Evolutionary conservation across 2,113 vertebrate genomes (phyloP).

Genomic region (Ceyx cyanopectus): DNA sequence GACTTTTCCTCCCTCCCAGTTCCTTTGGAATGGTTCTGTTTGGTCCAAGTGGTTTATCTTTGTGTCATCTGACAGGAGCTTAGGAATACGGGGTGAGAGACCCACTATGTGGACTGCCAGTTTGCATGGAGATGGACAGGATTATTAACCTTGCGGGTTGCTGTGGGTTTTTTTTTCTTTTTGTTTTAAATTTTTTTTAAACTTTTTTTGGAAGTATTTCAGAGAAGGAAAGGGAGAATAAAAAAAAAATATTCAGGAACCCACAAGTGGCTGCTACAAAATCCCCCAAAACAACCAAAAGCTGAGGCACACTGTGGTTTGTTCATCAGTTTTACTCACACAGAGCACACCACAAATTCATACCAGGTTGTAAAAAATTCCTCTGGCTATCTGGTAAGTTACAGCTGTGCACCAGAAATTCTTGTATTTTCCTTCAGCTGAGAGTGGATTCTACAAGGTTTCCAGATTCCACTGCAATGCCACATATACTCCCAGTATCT

Average conservation of each 20-base stretch:
- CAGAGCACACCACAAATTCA: background rate
- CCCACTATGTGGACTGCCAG: slow-evolving; percentile 35
- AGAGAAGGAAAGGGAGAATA: background rate
- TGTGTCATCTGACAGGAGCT: slow-evolving; percentile 25
- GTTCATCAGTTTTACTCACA: slow-evolving; percentile 16
- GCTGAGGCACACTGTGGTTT: background rate
- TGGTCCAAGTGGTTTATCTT: slow-evolving; percentile 57
- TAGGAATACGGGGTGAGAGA: background rate
- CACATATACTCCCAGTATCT: background rate
- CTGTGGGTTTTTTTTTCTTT: background rate
- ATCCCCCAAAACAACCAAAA: background rate
- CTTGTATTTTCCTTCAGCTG: background rate
- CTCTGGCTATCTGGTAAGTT: background rate
- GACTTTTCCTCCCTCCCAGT: background rate
- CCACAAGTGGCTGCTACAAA: background rate
- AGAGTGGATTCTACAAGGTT: background rate
- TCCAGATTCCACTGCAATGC: background rate
- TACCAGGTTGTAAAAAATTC: slow-evolving; percentile 30
- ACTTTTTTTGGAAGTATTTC: slow-evolving; percentile 8
- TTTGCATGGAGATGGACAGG: background rate
- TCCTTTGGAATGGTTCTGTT: slow-evolving; percentile 40
- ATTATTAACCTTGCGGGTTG: background rate
- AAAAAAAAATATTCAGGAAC: background rate
- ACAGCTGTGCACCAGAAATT: slow-evolving; percentile 18
- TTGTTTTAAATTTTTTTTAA: background rate